phyloP scores from a whole-genome alignment of 2,113 vertebrate species.

The Cettia cetti region DNA sequence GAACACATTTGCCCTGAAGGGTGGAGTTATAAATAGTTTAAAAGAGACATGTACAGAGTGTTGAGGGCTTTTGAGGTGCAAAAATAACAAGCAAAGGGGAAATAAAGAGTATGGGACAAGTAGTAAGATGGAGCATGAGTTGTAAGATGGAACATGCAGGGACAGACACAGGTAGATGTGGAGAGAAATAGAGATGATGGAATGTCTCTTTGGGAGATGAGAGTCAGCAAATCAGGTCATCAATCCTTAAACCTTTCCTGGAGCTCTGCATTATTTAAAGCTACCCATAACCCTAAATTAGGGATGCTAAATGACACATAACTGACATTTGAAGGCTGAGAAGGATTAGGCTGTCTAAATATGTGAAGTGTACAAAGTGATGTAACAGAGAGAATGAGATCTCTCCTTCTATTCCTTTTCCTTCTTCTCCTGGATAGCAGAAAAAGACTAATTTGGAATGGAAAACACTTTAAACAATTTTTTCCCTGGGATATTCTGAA shows the following conservation, averaged over 20 bases:
- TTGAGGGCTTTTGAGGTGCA: background rate
- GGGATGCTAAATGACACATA: background rate
- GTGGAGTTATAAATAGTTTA: background rate
- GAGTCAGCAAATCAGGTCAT: background rate
- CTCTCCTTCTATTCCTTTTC: background rate
- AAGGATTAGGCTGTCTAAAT: background rate
- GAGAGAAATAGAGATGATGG: background rate
- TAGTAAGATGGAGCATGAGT: background rate
- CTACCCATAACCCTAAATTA: background rate
- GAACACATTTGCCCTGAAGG: background rate
- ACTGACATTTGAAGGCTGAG: background rate
- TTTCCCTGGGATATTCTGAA: background rate
- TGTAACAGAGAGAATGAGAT: background rate
- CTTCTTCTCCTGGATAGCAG: background rate
- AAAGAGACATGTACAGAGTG: background rate
- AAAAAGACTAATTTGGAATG: background rate
- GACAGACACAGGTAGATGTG: accelerated
- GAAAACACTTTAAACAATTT: background rate
- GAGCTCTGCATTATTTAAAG: background rate
- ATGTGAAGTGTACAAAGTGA: background rate
- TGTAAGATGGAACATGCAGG: background rate
- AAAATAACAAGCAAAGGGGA: background rate
- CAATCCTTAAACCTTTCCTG: background rate
- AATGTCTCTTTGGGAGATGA: background rate
- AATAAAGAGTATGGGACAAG: background rate